Base-by-base conservation (phyloP, 1,140 invertebrate species). In the Pseudomyrmex concolor region DNA sequence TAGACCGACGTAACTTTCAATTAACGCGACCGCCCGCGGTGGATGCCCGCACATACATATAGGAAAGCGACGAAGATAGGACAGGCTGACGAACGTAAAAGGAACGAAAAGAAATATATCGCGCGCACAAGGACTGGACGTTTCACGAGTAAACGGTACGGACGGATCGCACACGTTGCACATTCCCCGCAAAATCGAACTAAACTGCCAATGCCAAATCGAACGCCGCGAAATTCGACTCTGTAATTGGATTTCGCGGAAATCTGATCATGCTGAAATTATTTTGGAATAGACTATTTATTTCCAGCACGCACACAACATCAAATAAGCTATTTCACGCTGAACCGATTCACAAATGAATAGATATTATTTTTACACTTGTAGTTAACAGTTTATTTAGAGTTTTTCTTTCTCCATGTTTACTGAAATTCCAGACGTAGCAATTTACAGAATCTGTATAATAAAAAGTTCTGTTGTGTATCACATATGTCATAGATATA, bases 1-100 rank as follows among this genome's bases (percentile, higher is more conserved):
- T 57, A 54, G 15, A 70, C 51, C 43, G 54, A 70, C 76, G 66
- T 80, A 80, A 60, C 76, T 50, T 70, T 80, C 66, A 71, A 80
- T 80, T 80, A 80, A 17, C 22, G 19, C 55, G 76, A 50, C 66
- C 66, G 54, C 76, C 12, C 66, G 45, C 66, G 76, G 71, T 60
- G 55, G 55, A 70, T 48, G 43, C 19, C 22, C 7, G 5, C 9
- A 43, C 71, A 48, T 68, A 43, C 71, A 48, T 68, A 78, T 34
- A 66, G 64, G 59, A 51, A 50, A 57, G n/a, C 66, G 66, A 71
- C 66, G 54, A 80, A 78, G 51, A 70, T 25, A 50, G 51, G 76
- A 78, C 63, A 78, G 76, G 3, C 43, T 59, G 66, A 78, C 34
- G 43, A 54, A 78, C 66, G 74, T 57, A 60, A 55, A 70, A 43